Conservation (phyloP, 1,140 invertebrate species). For the Harlomillsia oculata region DNA sequence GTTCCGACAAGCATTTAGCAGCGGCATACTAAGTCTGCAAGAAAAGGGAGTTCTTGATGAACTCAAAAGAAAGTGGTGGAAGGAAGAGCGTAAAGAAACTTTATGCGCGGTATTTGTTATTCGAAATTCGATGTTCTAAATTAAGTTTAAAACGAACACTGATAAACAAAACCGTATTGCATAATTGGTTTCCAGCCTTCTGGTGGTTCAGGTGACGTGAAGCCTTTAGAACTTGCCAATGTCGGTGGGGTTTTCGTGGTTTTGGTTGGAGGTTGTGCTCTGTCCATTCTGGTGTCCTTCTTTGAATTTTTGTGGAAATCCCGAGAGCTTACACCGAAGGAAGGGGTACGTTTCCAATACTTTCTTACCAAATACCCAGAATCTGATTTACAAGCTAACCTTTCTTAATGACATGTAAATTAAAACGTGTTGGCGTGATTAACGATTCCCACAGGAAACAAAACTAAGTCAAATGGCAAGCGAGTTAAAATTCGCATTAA, state of each 20-base stretch:
- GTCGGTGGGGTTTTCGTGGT: conserved; percentile 87
- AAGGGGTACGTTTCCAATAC: conserved; percentile 51
- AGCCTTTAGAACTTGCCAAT: conserved; percentile 56
- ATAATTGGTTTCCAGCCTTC: conserved; percentile 13
- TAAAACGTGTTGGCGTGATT: no score
- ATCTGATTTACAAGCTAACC: no score
- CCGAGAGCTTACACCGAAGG: conserved; percentile 60
- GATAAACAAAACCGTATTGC: neutral
- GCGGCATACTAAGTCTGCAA: conserved; percentile 80
- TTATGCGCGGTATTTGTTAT: conserved; percentile 58
- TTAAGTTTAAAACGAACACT: neutral
- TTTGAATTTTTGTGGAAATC: conserved; percentile 76
- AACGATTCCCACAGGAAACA: conserved; percentile 26
- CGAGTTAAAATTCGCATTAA: conserved; percentile 57
- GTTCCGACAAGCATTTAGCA: conserved; percentile 73
- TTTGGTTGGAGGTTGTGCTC: conserved; percentile 55
- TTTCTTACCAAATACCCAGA: conserved; percentile 1
- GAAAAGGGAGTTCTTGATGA: conserved; percentile 84
- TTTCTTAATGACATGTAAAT: neutral
- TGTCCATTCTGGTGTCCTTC: conserved; percentile 55
- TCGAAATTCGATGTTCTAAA: neutral
- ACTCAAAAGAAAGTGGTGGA: conserved; percentile 93
- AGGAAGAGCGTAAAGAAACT: conserved; percentile 74
- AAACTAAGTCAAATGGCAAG: conserved; percentile 36
- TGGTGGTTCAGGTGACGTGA: conserved; percentile 34